Conservation (phyloP, 53 echinoderm and acorn worm species). For the Temnopleurus reevesii region DNA sequence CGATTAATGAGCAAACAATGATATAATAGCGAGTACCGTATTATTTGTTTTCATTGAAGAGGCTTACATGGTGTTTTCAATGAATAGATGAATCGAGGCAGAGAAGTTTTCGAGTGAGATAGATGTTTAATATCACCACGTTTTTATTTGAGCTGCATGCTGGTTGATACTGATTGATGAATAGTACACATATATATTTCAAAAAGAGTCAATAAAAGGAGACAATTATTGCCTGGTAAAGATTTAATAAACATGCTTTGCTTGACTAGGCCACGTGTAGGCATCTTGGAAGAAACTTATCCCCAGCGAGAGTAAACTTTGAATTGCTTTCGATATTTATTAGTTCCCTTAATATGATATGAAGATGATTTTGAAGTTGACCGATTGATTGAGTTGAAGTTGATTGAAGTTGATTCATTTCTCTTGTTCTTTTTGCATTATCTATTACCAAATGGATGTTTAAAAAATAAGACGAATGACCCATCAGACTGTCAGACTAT, state of each 20-base stretch:
- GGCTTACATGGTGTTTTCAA: neutral
- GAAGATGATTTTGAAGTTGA: too few relatives aligned
- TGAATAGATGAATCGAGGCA: neutral
- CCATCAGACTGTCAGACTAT: too few relatives aligned
- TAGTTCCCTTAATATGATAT: too few relatives aligned
- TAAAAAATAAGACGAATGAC: too few relatives aligned
- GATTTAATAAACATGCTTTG: neutral
- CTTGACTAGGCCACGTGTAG: neutral
- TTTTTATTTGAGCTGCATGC: neutral
- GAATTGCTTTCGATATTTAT: neutral
- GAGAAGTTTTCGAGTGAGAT: neutral
- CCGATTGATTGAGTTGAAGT: too few relatives aligned
- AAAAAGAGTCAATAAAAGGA: neutral
- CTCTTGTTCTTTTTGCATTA: too few relatives aligned
- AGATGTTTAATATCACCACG: neutral
- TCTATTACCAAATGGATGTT: too few relatives aligned
- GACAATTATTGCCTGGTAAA: neutral
- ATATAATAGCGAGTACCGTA: neutral
- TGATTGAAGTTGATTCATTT: neutral
- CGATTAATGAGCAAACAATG: slow-evolving; percentile 12
- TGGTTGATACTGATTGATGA: neutral
- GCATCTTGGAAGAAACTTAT: neutral
- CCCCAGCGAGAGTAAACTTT: neutral
- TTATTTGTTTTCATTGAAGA: slow-evolving; percentile 26
- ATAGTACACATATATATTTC: neutral